Evolutionary conservation across 2,888 invertebrate genomes (phyloP), one percentile per base, ranked within the genome.

Genomic region (Erannis defoliaria): DNA sequence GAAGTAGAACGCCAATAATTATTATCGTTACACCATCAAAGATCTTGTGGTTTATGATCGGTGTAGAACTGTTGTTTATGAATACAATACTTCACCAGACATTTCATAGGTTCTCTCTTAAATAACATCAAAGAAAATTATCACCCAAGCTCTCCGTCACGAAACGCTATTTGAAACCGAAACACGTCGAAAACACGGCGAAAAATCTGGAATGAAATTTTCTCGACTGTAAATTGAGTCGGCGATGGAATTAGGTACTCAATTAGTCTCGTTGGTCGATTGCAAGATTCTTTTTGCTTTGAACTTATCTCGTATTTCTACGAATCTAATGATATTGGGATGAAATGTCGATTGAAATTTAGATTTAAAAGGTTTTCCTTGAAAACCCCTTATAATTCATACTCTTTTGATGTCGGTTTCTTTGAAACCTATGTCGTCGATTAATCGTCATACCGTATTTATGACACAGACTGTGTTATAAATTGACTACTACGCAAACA

Each of bases 191-290:
- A n/a, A n/a, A n/a, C n/a, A n/a, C n/a, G 33, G 60, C 48, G 54
- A 70, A 73, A 75, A 70, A 69, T 71, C 68, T 66, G 65, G 48
- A 75, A 73, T 74, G 72, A 71, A 74, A 71, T 74, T 75, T 73
- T 68, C 68, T 71, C 64, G 14, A 5, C 45, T 58, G 70, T 66
- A 76, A 81, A 81, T 80, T 76, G 71, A 80, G 73, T 80, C 80
- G 71, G 66, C 73, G 57, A 64, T 72, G 68, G 70, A 74, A 75
- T 78, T 68, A n/a, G n/a, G n/a, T n/a, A 71, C 75, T 73, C 70
- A 78, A 83, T 84, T 80, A 81, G 73, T 68, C 66, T 64, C 48
- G 67, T 62, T 67, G 61, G 66, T 71, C 61, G 67, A 68, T 46
- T 46, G 18, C 46, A 31, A n/a, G 31, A 46, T 74, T 67, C 64